Percentiles rank a stretch among this genome's conserved stretches.
Conservation (phyloP, 2,888 invertebrate species). For the Drosophila recens region DNA sequence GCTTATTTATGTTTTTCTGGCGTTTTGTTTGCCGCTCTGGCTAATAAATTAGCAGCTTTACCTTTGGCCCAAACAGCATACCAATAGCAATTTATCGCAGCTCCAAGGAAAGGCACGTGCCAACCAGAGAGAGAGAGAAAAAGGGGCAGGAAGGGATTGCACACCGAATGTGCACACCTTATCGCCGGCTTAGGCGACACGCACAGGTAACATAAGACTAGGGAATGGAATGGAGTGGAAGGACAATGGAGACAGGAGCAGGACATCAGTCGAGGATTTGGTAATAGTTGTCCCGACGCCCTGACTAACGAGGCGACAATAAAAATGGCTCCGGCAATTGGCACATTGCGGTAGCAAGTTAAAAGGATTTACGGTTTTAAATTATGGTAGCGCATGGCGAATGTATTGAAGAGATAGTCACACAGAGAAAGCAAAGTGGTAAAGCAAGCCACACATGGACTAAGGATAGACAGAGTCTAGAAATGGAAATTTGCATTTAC, state of each 20-base stretch:
- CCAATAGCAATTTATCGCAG: slow-evolving; percentile 80
- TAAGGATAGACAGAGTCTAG: not conserved
- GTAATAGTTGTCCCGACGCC: slow-evolving; percentile 64
- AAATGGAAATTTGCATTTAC: not conserved
- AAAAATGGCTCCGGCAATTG: slow-evolving; percentile 75
- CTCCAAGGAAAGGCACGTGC: slow-evolving; percentile 71
- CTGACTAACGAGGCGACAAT: slow-evolving; percentile 76
- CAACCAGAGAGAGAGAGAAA: not conserved
- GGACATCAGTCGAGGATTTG: slow-evolving; percentile 52
- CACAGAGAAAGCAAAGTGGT: not conserved
- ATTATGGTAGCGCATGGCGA: slow-evolving; percentile 46
- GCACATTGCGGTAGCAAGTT: slow-evolving; percentile 77
- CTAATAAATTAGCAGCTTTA: slow-evolving; percentile 82
- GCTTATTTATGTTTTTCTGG: slow-evolving; percentile 73
- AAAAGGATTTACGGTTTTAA: slow-evolving; percentile 72
- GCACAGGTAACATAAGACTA: slow-evolving; percentile 33
- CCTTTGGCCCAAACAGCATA: slow-evolving; percentile 70
- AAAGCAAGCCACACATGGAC: not conserved
- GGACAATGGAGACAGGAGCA: slow-evolving; percentile 17
- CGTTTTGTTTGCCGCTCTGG: slow-evolving; percentile 68
- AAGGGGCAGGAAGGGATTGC: not conserved
- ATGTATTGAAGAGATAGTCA: not conserved
- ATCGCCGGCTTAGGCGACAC: slow-evolving; percentile 79
- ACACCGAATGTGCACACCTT: slow-evolving; percentile 73
- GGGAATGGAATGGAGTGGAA: not conserved